Evolutionary conservation across 1,140 invertebrate genomes (phyloP), one percentile per base, ranked within the genome.

Genomic region (Cotesia typhae): DNA sequence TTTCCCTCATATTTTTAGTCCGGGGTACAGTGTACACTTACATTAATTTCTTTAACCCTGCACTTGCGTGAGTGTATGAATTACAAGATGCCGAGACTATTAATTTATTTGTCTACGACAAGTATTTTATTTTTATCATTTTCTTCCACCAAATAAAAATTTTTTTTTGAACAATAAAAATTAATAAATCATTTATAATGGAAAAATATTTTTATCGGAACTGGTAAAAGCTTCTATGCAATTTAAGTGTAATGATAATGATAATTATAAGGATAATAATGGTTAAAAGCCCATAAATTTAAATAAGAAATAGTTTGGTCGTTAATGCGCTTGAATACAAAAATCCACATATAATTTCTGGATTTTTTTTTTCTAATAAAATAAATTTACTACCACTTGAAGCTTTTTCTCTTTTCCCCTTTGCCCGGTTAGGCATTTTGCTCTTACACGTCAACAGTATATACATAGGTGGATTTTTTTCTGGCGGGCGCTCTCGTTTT

Each of bases 381-480:
- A 59, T 59, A 59, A 59, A 59, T 59, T 59, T 59, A 28, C 17
- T 55, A 12, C 17, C 57, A 59, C 57, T 20, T 59, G 14, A 1
- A 59, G 28, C 57, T 59, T 20, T 20, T 59, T 20, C 28, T 28
- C 28, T 28, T 20, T 59, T 3, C 20, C 14, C 20, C 57, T 9
- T 20, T 59, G 20, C 7, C 17, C 20, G 5, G 14, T 59, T 17
- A 10, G 41, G 10, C 41, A 28, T 28, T 28, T 47, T 47, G 41
- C 10, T 61, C 51, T 28, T 36, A 17, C 10, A 20, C 66, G 77
- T 10, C 74, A 67, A 74, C 75, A 77, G 79, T 79, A 81, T 80
- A 81, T 81, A 80, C 10, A 47, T 47, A 6, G 6, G 10, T 47
- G 41, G 6, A 47, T 78, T 76, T 75, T 70, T 72, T 71, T 68